Percentiles rank a stretch among this genome's conserved stretches.
Evolutionary conservation across 2,113 vertebrate species (phyloP).

Genomic region (Lichenostomus cassidix): DNA sequence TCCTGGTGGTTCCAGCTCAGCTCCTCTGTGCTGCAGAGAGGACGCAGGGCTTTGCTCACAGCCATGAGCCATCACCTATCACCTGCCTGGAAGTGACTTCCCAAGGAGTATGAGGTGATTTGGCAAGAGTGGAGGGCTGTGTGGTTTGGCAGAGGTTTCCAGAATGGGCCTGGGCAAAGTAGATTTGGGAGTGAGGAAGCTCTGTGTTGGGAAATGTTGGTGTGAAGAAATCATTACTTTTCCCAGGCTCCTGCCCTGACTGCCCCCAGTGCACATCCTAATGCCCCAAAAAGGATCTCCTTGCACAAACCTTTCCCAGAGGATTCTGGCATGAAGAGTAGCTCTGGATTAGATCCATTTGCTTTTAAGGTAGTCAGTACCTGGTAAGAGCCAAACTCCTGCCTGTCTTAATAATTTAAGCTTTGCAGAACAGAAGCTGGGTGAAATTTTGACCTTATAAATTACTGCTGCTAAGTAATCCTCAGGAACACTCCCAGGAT

Average conservation of each 20-base stretch:
- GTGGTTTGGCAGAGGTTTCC: neutral
- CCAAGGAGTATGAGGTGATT: accelerated
- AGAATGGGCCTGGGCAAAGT: neutral
- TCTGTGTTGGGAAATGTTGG: neutral
- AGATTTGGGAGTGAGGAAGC: neutral
- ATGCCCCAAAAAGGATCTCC: neutral
- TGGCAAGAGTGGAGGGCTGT: neutral
- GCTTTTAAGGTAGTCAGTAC: slow-evolving; percentile 38
- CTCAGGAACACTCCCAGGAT: neutral
- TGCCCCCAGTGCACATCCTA: neutral
- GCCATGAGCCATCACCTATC: accelerated
- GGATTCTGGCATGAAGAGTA: slow-evolving; percentile 8
- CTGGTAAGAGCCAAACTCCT: slow-evolving; percentile 42
- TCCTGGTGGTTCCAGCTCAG: neutral
- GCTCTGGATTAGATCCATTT: slow-evolving; percentile 32
- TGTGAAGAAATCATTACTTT: neutral
- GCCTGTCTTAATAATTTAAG: slow-evolving; percentile 53
- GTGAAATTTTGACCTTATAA: slow-evolving; percentile 35
- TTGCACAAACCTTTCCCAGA: neutral
- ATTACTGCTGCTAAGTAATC: slow-evolving; percentile 45
- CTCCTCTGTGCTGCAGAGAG: neutral
- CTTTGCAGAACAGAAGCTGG: slow-evolving; percentile 22
- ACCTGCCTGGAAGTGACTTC: neutral
- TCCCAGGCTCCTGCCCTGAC: neutral
- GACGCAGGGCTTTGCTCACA: accelerated